phyloP scores from a whole-genome alignment of 1,140 invertebrate genomes.

The Tetranychus urticae region DNA sequence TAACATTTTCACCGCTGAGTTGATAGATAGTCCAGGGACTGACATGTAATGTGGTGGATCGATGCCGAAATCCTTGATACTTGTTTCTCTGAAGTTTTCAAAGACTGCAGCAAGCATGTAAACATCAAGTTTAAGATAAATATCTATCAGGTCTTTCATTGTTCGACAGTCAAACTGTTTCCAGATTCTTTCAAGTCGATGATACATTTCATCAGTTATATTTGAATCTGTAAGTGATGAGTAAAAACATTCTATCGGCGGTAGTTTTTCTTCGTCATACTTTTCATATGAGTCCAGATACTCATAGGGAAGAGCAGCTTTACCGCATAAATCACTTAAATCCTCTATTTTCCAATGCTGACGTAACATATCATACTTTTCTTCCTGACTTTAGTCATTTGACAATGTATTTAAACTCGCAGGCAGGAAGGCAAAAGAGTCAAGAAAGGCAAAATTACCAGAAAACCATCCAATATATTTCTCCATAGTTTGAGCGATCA shows the following conservation, averaged over 20 bases:
- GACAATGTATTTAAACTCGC: background rate
- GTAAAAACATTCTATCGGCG: constrained; percentile 1
- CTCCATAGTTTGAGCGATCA: background rate
- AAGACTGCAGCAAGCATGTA: constrained; percentile 23
- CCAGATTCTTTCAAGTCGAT: constrained; percentile 10
- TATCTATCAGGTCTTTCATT: constrained; percentile 21
- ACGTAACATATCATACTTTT: background rate
- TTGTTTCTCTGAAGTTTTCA: constrained; percentile 16
- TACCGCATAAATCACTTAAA: background rate
- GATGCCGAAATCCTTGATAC: constrained; percentile 8
- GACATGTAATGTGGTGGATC: constrained; percentile 12
- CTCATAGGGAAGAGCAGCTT: constrained; percentile 14
- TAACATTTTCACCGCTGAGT: too few relatives aligned
- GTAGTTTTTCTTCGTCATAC: constrained; percentile 12
- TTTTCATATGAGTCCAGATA: constrained; percentile 2
- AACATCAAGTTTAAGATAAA: constrained; percentile 23
- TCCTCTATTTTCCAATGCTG: background rate
- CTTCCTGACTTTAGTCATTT: background rate
- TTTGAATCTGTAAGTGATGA: background rate
- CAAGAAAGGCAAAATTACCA: background rate
- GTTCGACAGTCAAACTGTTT: constrained; percentile 16
- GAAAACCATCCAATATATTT: background rate
- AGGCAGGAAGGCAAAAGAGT: background rate
- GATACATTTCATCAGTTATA: background rate
- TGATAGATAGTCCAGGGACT: too few relatives aligned